Evolutionary conservation across 2,888 invertebrate species (phyloP), one percentile per base, ranked within the genome.

Genomic region (Oligia latruncula): DNA sequence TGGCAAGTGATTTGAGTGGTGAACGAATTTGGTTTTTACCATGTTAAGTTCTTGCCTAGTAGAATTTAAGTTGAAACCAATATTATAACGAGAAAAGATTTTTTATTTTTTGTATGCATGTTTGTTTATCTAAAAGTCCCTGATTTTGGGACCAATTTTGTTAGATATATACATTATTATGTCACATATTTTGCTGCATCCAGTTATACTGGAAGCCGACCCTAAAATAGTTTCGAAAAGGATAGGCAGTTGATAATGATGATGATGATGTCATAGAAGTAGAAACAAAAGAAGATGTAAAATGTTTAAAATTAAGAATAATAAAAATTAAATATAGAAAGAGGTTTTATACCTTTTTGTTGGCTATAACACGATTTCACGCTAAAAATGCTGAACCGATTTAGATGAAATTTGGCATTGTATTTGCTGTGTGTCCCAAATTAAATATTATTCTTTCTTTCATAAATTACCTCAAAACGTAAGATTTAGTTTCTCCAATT

Each of bases 1-100:
- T 67, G 62, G 73, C 58, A 65, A 65, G 74, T 55, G 35, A 65
- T 77, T 73, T 72, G 23, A 60, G 20, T 29, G 17, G 49, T n/a
- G 23, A 62, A 74, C 8, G 65, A 52, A 62, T 68, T 72, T 77
- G 20, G 23, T 46, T 15, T 52, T 65, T 77, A n/a, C 4, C 6
- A 29, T 40, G 11, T 55, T 58, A 29, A 23, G 17, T 35, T 17
- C 15, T 8, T 62, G 4, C 4, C 9, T 49, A 49, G 46, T 62
- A n/a, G 15, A 23, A 62, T 17, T 49, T 49, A 20, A 4, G 4
- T 67, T 43, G 17, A 52, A 4, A 52, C 4, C 2, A 35, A 35
- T 62, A 62, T 29, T 60, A 60, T 5, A 29, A 60, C 13, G 60
- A 60, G 13, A 60, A n/a, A 29, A 60, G 13, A 29, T 60, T 60